Base-by-base conservation (phyloP, 2,888 invertebrate species). In the Hyposoter didymator region DNA sequence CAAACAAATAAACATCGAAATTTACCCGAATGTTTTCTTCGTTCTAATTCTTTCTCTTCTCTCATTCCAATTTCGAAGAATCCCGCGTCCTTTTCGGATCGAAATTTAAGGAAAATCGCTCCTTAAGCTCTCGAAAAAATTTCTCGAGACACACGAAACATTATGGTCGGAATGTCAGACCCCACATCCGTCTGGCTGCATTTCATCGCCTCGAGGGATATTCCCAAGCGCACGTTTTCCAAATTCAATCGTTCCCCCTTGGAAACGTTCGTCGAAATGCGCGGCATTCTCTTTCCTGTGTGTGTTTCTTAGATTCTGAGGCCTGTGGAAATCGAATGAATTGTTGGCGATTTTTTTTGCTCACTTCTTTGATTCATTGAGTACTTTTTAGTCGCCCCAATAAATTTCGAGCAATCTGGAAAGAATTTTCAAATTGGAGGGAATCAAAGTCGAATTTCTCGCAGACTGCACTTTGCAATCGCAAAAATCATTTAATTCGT, bases 171-270 rank as follows among this genome's bases (percentile, higher is more conserved):
- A 49, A 22, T 14, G 12, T 14, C 49, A 49, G 28, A 32, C 70
- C 0, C n/a, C 14, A 8, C 12, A 32, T 22, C 6, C 28, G 49
- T 39, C 74, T 45, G 43, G 3, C 43, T 43, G 66, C 28, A 81
- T 74, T 74, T 45, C 74, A 17, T 74, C 66, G 55, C 66, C 73
- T 55, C 80, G 45, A 81, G 80, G 67, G 64, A 49, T 14, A 28
- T n/a, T 74, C 64, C 14, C 64, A 19, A 43, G 43, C 19, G 14
- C 67, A 67, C 52, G 52, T 28, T 28, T 66, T 32, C 64, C 39
- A 74, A 74, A 74, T 74, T 81, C 80, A 81, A 81, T 81, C 73
- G 43, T 19, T 81, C 47, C 67, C 39, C 73, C 45, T 67, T 74
- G 28, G 66, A 32, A 81, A 73, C 43, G 2, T 49, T 28, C 43